phyloP scores from a whole-genome alignment of 2,113 vertebrate genomes.

The Calypte anna region DNA sequence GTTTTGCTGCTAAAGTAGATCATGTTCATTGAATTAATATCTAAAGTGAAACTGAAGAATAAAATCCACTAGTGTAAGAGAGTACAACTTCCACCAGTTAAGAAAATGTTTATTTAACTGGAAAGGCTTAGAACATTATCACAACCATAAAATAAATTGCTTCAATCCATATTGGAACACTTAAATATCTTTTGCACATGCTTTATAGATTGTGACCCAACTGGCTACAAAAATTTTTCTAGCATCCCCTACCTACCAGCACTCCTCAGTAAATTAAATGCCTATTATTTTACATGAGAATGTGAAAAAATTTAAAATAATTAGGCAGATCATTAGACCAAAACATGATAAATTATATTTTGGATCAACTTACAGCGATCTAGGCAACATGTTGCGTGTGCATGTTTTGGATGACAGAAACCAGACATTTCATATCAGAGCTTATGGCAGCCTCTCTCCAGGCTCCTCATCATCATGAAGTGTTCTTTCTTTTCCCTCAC shows the following conservation, averaged over 20 bases:
- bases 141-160: not conserved
- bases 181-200: not conserved
- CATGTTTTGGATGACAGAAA: not conserved
- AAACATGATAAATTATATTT: not conserved
- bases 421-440: not conserved
- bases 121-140: not conserved
- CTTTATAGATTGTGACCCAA: not conserved
- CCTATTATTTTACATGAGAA: not conserved
- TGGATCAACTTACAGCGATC: not conserved
- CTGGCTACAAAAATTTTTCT: not conserved
- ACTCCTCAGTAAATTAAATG: not conserved
- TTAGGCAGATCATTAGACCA: not conserved
- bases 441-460: not conserved
- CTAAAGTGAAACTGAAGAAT: not conserved
- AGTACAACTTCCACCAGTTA: not conserved
- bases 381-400: accelerated
- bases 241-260: not conserved
- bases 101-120: not conserved
- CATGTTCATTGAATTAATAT: not conserved
- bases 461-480: not conserved
- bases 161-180: not conserved
- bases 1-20: not conserved
- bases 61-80: not conserved
- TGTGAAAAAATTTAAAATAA: not conserved
- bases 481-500: not conserved